Conservation (phyloP, 2,797 vertebrate genomes). For the Serranus cabrilla region DNA sequence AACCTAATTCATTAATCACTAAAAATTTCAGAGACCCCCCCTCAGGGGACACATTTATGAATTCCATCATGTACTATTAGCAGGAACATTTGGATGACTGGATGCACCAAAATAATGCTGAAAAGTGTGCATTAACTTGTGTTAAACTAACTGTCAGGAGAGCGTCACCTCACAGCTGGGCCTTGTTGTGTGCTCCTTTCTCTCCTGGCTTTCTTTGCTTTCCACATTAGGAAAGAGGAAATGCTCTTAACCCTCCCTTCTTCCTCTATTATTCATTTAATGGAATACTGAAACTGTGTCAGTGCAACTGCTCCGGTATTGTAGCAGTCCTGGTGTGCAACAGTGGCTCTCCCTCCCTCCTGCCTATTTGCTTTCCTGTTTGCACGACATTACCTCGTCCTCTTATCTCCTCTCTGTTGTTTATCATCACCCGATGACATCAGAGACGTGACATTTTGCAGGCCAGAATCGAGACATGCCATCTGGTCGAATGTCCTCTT, state of each 20-base stretch:
- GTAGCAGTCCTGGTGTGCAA: slow-evolving; percentile 25
- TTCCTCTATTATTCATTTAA: slow-evolving; percentile 77
- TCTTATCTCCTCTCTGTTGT: slow-evolving; percentile 20
- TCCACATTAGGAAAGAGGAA: slow-evolving; percentile 51
- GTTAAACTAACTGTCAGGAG: background rate
- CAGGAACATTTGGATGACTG: slow-evolving; percentile 18
- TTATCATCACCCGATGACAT: slow-evolving; percentile 30
- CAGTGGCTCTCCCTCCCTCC: slow-evolving; percentile 8
- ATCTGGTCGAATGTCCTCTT: slow-evolving; percentile 16
- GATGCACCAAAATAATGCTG: slow-evolving; percentile 17
- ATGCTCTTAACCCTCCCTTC: slow-evolving; percentile 56
- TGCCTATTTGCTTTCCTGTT: slow-evolving; percentile 20
- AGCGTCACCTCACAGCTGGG: background rate
- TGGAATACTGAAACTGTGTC: slow-evolving; percentile 70
- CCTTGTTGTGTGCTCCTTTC: background rate
- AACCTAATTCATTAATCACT: slow-evolving; percentile 68
- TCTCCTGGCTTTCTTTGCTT: slow-evolving; percentile 8
- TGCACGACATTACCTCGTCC: background rate
- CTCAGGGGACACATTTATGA: slow-evolving; percentile 35
- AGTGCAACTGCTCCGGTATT: slow-evolving; percentile 42
- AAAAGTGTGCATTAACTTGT: slow-evolving; percentile 15
- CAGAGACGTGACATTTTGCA: slow-evolving; percentile 35
- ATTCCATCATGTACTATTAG: slow-evolving; percentile 28
- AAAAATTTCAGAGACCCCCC: slow-evolving; percentile 31
- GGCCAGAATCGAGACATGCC: background rate